Evolutionary conservation across 2,888 invertebrate genomes (phyloP), one percentile per base, ranked within the genome.

Genomic region (Acleris cristana): DNA sequence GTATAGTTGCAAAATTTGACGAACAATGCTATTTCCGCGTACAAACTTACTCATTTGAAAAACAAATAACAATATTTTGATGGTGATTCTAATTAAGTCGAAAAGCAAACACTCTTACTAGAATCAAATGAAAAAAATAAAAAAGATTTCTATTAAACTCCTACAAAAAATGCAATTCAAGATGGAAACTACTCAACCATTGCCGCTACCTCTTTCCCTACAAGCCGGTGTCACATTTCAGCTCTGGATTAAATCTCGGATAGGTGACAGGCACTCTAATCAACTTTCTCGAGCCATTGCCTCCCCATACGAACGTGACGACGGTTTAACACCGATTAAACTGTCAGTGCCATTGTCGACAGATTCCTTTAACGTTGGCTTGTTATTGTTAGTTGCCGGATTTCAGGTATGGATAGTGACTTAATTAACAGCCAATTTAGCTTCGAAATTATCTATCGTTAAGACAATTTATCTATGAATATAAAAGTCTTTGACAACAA

Each of bases 261-360:
- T 84, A 87, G 86, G 86, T 88, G 91, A 89, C 90, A 89, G 87
- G 74, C 75, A 81, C 83, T 89, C 86, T 85, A 89, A 91, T 91
- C 90, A 90, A 91, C 89, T 91, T 91, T 89, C 87, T 81, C 90
- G 79, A 82, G 73, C 86, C 88, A 89, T 89, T 90, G 88, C 87
- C 82, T 85, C 77, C 75, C 77, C 65, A 49, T 71, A 79, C 81
- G 79, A 76, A 82, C 83, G 89, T 88, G 90, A 83, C 82, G 89
- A 90, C 85, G 85, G 89, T 78, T 87, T 83, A 88, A 79, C 78
- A 79, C 72, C 88, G 88, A 91, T 91, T 90, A 90, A 89, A 82
- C 84, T 88, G 89, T 90, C 90, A 86, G 75, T 79, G 61, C 57
- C 77, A 77, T 84, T 85, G 83, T 83, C 80, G 77, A 76, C 80